Conservation (phyloP, 2,888 invertebrate species). For the Brachyptera putata region DNA sequence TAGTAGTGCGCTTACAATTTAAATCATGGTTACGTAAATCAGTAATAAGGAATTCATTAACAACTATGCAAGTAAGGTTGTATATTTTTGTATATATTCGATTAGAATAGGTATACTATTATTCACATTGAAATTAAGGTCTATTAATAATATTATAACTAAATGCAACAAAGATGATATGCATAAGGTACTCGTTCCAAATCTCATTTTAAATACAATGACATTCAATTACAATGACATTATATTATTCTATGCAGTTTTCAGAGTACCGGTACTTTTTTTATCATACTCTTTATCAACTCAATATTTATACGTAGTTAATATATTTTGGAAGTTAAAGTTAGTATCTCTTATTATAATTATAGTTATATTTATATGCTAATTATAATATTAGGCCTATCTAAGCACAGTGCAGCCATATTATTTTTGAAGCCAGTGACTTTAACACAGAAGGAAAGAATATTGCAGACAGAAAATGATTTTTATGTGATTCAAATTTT, state of each 20-base stretch:
- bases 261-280: not conserved
- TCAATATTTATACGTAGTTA: not conserved
- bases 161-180: not conserved
- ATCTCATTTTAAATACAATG: not conserved
- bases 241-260: not conserved
- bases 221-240: not conserved
- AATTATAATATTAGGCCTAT: no score
- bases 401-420: not conserved
- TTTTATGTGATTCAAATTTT: no score
- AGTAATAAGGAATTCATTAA: not conserved
- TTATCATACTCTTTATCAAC: not conserved
- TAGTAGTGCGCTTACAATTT: not conserved
- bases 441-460: not conserved
- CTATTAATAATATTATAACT: not conserved
- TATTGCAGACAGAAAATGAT: no score
- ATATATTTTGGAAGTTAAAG: not conserved
- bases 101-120: slow-evolving; percentile 11
- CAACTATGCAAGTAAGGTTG: slow-evolving; percentile 19
- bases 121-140: not conserved
- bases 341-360: not conserved
- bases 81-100: slow-evolving; percentile 27
- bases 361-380: no score
- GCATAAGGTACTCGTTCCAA: slow-evolving; percentile 2
- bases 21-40: not conserved
- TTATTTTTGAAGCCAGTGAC: not conserved